Percentiles rank a stretch among this genome's conserved stretches.
Evolutionary conservation across 2,113 vertebrate species (phyloP).

Genomic region (Platichthys stellatus): DNA sequence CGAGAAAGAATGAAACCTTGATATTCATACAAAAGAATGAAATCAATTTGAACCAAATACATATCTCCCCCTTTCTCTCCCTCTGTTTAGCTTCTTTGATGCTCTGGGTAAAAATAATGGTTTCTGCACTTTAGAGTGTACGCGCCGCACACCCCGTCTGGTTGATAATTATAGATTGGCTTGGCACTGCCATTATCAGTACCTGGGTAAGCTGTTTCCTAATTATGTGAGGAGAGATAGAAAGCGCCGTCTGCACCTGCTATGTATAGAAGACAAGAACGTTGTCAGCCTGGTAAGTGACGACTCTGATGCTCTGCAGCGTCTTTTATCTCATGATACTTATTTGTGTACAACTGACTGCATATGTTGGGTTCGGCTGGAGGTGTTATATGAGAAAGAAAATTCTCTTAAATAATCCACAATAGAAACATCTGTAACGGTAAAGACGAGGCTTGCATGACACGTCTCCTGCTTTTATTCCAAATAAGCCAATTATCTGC

Average conservation of each 20-base stretch:
- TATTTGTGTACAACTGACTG: conserved; percentile 1
- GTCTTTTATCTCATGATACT: conserved; percentile 12
- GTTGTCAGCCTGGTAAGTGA: conserved; percentile 24
- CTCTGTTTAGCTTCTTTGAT: conserved; percentile 59
- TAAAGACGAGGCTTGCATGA: too few species aligned
- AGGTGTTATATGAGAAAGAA: not conserved
- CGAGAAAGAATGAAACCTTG: conserved; percentile 71
- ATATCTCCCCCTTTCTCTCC: conserved; percentile 49
- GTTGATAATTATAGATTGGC: conserved; percentile 74
- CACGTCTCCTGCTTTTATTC: not conserved
- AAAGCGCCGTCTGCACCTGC: conserved; percentile 22
- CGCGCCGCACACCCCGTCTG: conserved; percentile 44
- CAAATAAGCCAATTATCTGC: not conserved
- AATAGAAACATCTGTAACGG: not conserved
- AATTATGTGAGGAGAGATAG: conserved; percentile 63
- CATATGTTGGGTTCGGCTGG: not conserved
- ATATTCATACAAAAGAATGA: conserved; percentile 80
- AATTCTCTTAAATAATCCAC: not conserved
- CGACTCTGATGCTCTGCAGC: conserved; percentile 9
- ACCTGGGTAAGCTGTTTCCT: conserved; percentile 64
- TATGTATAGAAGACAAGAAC: conserved; percentile 12
- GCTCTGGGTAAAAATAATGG: conserved; percentile 57
- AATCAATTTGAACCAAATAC: conserved; percentile 78
- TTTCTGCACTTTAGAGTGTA: conserved; percentile 52
- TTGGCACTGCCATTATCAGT: conserved; percentile 63